Evolutionary conservation across 2,113 vertebrate species (phyloP), one percentile per base, ranked within the genome.

Genomic region (Romanogobio albipinnatus): DNA sequence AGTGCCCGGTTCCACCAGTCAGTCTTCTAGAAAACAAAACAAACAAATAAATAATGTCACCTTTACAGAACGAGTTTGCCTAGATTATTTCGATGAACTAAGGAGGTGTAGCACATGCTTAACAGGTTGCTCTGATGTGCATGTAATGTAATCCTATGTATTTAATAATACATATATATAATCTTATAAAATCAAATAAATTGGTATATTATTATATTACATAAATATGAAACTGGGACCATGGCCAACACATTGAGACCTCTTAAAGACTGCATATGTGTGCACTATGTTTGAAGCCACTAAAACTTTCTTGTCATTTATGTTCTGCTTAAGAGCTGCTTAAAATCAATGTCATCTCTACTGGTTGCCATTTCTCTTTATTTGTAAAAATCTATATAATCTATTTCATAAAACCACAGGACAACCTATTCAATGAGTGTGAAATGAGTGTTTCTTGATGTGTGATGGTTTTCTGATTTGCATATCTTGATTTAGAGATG

Each of bases 1-100:
- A 36, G 39, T 47, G 73, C 56, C 86, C 33, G 78, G 77, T 47
- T 88, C 51, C 26, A 45, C 77, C 17, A 51, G 36, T 87, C 70
- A 66, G 17, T 87, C 61, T 83, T 14, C 39, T 43, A 76, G 49
- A 82, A 56, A 61, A 53, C 17, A 56, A 39, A 56, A 56, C 17
- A 56, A 56, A 56, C 2, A 56, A 56, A 47, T 29, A 10, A 13
- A 73, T 53, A 68, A 24, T 36, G 47, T 47, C 47, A 68, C 45
- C 19, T 33, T 61, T 22, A 26, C 39, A 61, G 29, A 76, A 71
- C 9, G 4, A n/a, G 22, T 84, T 24, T 75, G 56, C 13, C 13
- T 43, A 22, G 39, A 53, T n/a, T 45, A 47, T 45, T 47, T 47
- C 2, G 43, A 73, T 73, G n/a, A 73, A 45, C 70, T n/a, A 14